Conservation (phyloP, 2,888 invertebrate genomes). For the Phoenoteleia sp. region DNA sequence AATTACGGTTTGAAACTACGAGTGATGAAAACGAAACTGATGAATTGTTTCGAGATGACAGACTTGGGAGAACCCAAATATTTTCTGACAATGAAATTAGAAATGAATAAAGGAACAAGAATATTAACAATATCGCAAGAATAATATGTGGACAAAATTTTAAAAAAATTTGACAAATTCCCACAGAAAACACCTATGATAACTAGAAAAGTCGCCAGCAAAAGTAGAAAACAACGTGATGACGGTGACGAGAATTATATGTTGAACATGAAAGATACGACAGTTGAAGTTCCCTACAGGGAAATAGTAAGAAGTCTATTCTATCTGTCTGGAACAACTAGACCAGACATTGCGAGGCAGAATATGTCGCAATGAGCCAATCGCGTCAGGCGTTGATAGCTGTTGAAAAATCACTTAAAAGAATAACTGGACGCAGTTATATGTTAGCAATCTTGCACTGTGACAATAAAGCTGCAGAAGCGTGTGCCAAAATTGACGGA, state of each 20-base stretch:
- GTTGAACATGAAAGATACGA: not conserved
- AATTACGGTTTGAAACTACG: slow-evolving; percentile 66
- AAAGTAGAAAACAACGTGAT: slow-evolving; percentile 23
- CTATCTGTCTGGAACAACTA: not conserved
- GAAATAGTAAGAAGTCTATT: slow-evolving; percentile 1
- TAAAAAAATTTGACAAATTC: slow-evolving; percentile 32
- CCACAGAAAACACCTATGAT: slow-evolving; percentile 62
- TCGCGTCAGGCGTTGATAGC: not conserved
- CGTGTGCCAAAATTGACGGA: not conserved
- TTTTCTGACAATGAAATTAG: slow-evolving; percentile 53
- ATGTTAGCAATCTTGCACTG: not conserved
- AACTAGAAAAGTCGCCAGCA: slow-evolving; percentile 22
- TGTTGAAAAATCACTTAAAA: not conserved
- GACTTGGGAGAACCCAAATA: slow-evolving; percentile 61
- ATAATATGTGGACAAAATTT: slow-evolving; percentile 13
- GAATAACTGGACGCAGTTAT: not conserved
- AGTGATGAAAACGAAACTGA: slow-evolving; percentile 60
- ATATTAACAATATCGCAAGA: slow-evolving; percentile 4
- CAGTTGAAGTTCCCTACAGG: not conserved
- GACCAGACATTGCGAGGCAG: not conserved
- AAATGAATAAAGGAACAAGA: not conserved
- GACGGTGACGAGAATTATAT: not conserved
- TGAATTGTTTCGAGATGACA: slow-evolving; percentile 63
- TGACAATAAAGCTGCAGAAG: not conserved
- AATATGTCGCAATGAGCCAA: too few relatives aligned